Evolutionary conservation across 2,888 invertebrate species (phyloP), one percentile per base, ranked within the genome.

Genomic region (Pasiphila rectangulata): DNA sequence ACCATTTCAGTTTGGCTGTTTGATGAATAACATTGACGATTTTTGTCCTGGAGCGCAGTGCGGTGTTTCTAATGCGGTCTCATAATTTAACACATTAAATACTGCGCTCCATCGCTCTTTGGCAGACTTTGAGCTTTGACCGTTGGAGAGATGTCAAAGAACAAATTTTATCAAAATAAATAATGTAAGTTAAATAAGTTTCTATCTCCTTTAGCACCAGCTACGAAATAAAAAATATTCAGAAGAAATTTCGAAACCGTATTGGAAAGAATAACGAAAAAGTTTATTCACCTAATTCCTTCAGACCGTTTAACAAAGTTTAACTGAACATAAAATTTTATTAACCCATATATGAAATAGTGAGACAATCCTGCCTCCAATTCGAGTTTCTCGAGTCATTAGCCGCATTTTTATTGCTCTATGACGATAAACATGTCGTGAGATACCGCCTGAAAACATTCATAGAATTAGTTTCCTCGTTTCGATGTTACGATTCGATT

Each of bases 241-340:
- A n/a, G n/a, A n/a, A n/a, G n/a, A n/a, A n/a, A n/a, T n/a, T n/a
- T 2, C 1, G 17, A 32, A 17, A 32, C 10, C 10, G 5, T 21
- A 20, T 42, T 4, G 15, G 20, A 37, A 41, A 44, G 21, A 45
- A 34, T 46, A 44, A 51, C 35, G 32, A 13, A 35, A 48, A 43
- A 32, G 23, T 43, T 37, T 42, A 36, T 32, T 30, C 44, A 48
- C 55, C 63, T 75, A 74, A 72, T 74, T 69, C 50, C 42, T 46
- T 48, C 58, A 57, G 64, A 70, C 61, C 82, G 71, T 83, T 87
- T 85, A 87, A 85, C 79, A 73, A 80, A 86, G 75, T 85, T 84
- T 79, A 86, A 86, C 84, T 83, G 80, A 66, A 78, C 82, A 87
- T 88, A 87, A 88, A 86, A 85, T 85, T 87, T 88, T 88, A 88